These are phyloP conservation scores for Biston betularia DNA, from an alignment of 2,888 invertebrate species.

Conservation along the genomic window DNA sequence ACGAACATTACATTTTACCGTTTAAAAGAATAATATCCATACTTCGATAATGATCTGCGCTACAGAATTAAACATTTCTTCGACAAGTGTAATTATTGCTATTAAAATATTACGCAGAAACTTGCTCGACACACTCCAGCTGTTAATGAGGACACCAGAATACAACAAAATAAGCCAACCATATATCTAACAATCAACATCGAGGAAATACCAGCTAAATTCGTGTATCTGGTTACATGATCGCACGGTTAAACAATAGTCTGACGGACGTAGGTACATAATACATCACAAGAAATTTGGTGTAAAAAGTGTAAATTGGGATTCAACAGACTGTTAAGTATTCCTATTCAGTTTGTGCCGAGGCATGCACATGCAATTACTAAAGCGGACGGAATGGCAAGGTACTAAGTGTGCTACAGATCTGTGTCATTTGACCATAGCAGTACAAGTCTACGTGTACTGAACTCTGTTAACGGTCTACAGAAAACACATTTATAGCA, in stretches of 20 bases:
- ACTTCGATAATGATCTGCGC: constrained; percentile 5
- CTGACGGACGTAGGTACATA: constrained; percentile 29
- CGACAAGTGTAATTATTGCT: constrained; percentile 22
- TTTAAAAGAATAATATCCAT: background rate
- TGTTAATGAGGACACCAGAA: constrained; percentile 42
- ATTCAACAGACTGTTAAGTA: constrained; percentile 25
- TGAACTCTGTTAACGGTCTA: constrained; percentile 47
- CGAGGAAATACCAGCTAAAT: constrained; percentile 43
- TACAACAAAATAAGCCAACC: constrained; percentile 35
- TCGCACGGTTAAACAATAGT: constrained; percentile 33
- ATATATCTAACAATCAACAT: constrained; percentile 33
- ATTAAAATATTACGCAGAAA: constrained; percentile 30
- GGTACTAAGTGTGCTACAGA: constrained; percentile 37
- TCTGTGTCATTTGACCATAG: constrained; percentile 48
- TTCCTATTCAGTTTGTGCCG: constrained; percentile 29
- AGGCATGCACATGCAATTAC: constrained; percentile 37
- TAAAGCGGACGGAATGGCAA: constrained; percentile 25
- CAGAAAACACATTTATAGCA: constrained; percentile 44
- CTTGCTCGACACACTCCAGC: constrained; percentile 37
- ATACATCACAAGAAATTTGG: constrained; percentile 25
- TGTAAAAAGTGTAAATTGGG: constrained; percentile 26
- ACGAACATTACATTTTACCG: background rate
- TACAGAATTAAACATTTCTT: constrained; percentile 15
- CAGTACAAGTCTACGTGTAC: constrained; percentile 42
- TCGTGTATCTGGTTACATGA: constrained; percentile 37